Conservation (phyloP, 2,797 vertebrate species). For the Neosalanx taihuensis region DNA sequence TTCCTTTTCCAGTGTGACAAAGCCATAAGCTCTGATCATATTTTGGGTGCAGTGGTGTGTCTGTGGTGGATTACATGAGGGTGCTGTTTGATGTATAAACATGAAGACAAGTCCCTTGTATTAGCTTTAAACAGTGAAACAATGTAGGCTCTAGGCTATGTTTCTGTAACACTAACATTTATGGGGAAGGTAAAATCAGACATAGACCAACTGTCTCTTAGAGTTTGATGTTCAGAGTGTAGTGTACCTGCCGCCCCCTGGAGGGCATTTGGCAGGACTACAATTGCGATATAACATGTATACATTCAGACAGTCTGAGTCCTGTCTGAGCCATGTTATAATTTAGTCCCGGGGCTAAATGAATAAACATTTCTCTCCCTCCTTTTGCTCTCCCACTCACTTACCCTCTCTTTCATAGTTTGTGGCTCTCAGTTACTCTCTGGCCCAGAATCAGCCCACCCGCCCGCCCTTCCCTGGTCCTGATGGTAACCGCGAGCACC, state of each 20-base stretch:
- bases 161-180: background rate
- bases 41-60: background rate
- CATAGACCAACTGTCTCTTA: background rate
- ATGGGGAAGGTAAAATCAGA: background rate
- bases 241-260: background rate
- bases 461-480: constrained; percentile 9
- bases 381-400: background rate
- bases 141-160: no score
- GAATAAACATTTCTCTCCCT: background rate
- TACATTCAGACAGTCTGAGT: background rate
- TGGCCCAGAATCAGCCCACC: no score
- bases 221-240: background rate
- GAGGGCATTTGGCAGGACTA: background rate
- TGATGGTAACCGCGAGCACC: background rate
- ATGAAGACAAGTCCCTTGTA: no score
- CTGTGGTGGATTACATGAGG: background rate
- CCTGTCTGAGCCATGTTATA: background rate
- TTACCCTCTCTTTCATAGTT: background rate
- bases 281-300: background rate
- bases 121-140: no score
- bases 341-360: background rate
- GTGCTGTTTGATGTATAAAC: background rate
- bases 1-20: background rate
- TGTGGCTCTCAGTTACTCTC: no score
- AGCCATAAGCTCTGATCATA: background rate